Base-by-base conservation (phyloP, 2,888 invertebrate species). In the Cheiracanthium punctorium region DNA sequence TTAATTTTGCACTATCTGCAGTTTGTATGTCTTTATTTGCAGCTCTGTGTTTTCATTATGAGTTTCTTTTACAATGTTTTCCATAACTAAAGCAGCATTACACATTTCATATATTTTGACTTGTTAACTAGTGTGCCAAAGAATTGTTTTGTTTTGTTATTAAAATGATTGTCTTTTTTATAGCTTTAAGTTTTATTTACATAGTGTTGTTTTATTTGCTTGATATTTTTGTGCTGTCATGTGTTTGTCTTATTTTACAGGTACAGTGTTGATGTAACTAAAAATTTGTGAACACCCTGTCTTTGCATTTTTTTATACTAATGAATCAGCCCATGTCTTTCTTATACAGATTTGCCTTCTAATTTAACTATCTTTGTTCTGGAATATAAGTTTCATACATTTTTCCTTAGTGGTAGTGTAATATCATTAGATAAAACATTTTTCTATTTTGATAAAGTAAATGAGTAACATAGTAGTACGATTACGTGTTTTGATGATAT, bases 311-410 rank as follows among this genome's bases (percentile, higher is more conserved):
- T 69, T 69, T 33, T 8, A 33, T 69, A 69, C 33, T 33, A 12
- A 33, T 69, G 24, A 69, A 32, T 69, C 37, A 69, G 33, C 37
- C 69, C 37, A 69, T 69, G 69, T 69, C 69, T 69, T 69, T 69
- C 69, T 33, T 69, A 37, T 69, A 12, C 24, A 69, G 33, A 69
- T 37, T 69, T 69, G 69, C 69, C 69, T 37, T 69, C 33, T 69
- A 32, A 69, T 69, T 58, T 58, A 24, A 58, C 12, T 24, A 24
- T 24, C 58, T 58, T 58, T 58, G 24, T 58, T 58, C 20, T 48
- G 2, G 7, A 48, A 48, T 48, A 48, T 48, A 48, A 58, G 24
- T 58, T 58, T 48, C 17, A 58, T 58, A 24, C 17, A 20, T 24
- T 24, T 58, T 58, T 58, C 24, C 24, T 58, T 58, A 58, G 20